These are phyloP conservation scores for Nothura maculosa DNA, from an alignment of 2,797 vertebrate species.

Conservation along the genomic window DNA sequence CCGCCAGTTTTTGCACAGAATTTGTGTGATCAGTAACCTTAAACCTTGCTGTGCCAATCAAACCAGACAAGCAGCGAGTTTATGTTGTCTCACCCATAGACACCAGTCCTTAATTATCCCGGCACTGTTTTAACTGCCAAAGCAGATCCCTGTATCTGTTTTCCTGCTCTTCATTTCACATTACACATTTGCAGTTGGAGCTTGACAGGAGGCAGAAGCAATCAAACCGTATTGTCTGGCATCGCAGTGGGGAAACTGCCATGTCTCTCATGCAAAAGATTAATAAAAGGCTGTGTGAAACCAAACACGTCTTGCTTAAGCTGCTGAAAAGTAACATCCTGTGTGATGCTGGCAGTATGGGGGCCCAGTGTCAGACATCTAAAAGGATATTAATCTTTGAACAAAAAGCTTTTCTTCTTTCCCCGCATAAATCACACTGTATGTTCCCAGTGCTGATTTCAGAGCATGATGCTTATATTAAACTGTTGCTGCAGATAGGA, in stretches of 20 bases:
- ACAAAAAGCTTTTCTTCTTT: background rate
- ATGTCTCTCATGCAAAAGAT: constrained; percentile 65
- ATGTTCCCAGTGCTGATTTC: constrained; percentile 42
- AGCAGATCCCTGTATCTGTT: constrained; percentile 35
- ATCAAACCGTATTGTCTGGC: constrained; percentile 79
- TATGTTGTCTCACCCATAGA: constrained; percentile 44
- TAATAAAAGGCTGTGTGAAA: constrained; percentile 63
- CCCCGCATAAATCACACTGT: constrained; percentile 43
- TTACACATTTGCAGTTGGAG: constrained; percentile 56
- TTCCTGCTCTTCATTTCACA: constrained; percentile 56
- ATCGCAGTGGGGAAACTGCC: constrained; percentile 33
- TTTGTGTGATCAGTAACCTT: constrained; percentile 11
- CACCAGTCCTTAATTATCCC: constrained; percentile 64
- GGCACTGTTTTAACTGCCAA: constrained; percentile 59
- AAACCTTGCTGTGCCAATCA: constrained; percentile 55
- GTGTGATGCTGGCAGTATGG: constrained; percentile 21
- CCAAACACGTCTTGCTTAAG: constrained; percentile 38
- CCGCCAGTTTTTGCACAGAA: background rate
- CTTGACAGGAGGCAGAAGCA: constrained; percentile 70
- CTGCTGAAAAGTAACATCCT: constrained; percentile 35
- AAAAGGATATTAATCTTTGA: constrained; percentile 66
- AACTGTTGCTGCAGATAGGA: constrained; percentile 1
- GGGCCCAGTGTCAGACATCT: constrained; percentile 42
- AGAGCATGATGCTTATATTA: background rate
- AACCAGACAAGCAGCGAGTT: constrained; percentile 26